These are phyloP conservation scores for Tympanuchus pallidicinctus DNA, from an alignment of 2,113 vertebrate species.

Conservation along the genomic window DNA sequence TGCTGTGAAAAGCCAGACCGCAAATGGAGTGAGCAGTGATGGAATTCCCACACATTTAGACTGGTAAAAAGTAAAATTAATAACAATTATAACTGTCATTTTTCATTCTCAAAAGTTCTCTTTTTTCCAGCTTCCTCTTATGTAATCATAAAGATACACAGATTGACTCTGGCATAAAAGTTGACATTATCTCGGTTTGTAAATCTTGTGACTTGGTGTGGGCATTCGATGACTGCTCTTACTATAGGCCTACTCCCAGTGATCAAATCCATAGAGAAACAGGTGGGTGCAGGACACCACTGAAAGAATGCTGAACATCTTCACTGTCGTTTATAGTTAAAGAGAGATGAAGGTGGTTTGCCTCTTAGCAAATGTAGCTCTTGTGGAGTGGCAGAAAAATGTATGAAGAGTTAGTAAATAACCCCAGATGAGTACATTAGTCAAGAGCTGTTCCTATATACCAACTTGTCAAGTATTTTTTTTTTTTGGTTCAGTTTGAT, in stretches of 20 bases:
- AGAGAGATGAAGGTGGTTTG: background rate
- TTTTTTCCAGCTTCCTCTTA: background rate
- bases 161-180: background rate
- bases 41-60: slow-evolving; percentile 18
- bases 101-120: slow-evolving; percentile 32
- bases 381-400: background rate
- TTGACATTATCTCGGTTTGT: background rate
- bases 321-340: background rate
- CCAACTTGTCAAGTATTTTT: background rate
- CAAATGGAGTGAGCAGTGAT: background rate
- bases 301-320: background rate
- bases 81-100: slow-evolving; percentile 1
- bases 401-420: background rate
- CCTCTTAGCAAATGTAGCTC: background rate
- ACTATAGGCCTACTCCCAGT: background rate
- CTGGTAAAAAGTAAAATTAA: background rate
- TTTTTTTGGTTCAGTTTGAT: background rate
- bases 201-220: background rate
- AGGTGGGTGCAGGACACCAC: background rate
- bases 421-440: background rate
- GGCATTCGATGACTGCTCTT: background rate
- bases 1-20: background rate
- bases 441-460: background rate
- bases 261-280: background rate
- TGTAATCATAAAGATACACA: background rate